Conservation (phyloP, 1,140 invertebrate genomes). For the Fopius arisanus region DNA sequence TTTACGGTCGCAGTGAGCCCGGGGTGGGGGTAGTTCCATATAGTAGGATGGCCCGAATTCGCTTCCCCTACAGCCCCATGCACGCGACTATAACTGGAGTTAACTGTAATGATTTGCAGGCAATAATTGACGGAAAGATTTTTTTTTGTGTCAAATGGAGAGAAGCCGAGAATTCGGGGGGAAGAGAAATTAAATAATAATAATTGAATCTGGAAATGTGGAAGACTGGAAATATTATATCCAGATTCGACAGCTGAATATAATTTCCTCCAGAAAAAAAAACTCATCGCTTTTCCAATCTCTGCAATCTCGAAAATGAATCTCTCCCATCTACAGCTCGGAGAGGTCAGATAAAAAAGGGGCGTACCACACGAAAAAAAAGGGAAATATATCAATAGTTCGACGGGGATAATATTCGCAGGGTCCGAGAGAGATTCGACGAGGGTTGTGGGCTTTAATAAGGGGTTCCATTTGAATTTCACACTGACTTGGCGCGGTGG, state of each 20-base stretch:
- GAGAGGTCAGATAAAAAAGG: slow-evolving; percentile 34
- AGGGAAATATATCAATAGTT: slow-evolving; percentile 18
- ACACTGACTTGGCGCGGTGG: slow-evolving; percentile 50
- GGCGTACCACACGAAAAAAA: slow-evolving; percentile 5
- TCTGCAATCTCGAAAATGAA: neutral
- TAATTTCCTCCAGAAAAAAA: slow-evolving; percentile 2
- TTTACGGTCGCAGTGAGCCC: too few relatives aligned
- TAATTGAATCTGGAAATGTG: too few relatives aligned
- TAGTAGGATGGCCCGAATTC: too few relatives aligned
- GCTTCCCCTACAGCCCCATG: too few relatives aligned
- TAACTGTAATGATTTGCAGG: too few relatives aligned
- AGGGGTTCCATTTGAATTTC: slow-evolving; percentile 60
- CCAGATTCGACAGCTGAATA: neutral
- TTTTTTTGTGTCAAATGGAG: too few relatives aligned
- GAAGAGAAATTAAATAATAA: too few relatives aligned
- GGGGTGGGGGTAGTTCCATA: too few relatives aligned
- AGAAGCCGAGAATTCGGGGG: too few relatives aligned
- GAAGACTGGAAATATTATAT: too few relatives aligned
- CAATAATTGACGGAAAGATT: neutral
- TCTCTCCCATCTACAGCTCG: neutral
- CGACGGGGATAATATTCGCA: slow-evolving; percentile 25
- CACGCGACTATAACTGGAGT: too few relatives aligned
- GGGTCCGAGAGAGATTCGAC: slow-evolving; percentile 13
- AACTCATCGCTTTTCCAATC: neutral
- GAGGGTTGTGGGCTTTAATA: slow-evolving; percentile 60